phyloP scores from a whole-genome alignment of 2,797 vertebrate species.

The Pseudochirops cupreus region DNA sequence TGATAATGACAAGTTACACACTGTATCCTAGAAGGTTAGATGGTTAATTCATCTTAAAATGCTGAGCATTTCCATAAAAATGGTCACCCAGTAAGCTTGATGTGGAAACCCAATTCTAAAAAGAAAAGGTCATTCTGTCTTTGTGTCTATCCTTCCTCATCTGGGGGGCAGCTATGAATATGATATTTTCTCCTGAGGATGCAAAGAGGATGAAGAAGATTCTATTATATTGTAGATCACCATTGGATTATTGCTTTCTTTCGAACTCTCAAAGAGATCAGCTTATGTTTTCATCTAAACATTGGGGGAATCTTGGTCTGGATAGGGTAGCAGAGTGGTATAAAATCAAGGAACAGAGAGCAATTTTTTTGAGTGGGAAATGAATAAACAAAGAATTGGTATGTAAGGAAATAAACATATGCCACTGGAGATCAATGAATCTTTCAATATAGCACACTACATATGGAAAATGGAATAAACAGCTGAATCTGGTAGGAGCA shows the following conservation, averaged over 20 bases:
- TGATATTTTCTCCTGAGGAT: constrained; percentile 21
- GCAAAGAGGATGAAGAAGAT: constrained; percentile 27
- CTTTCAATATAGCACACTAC: neutral
- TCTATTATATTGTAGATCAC: neutral
- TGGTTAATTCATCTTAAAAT: neutral
- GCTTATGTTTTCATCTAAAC: constrained; percentile 37
- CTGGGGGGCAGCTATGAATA: neutral
- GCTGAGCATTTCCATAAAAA: neutral
- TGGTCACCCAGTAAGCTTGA: neutral
- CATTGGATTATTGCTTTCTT: constrained; percentile 15
- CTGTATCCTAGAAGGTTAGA: neutral
- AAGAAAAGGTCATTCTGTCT: neutral
- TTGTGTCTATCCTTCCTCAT: neutral
- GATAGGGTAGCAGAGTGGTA: neutral
- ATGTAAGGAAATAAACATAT: constrained; percentile 38
- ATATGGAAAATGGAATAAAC: neutral
- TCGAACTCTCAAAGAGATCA: constrained; percentile 13
- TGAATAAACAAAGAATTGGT: constrained; percentile 51
- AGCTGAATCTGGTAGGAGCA: neutral
- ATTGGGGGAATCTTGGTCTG: neutral
- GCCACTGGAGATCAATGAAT: constrained; percentile 27
- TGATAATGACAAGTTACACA: neutral
- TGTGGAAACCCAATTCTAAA: neutral
- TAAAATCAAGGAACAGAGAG: constrained; percentile 45
- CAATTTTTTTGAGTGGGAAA: constrained; percentile 8